Percentiles rank a stretch among this genome's conserved stretches.
These are phyloP conservation scores for Colinus virginianus DNA, from an alignment of 2,113 vertebrate species.

Conservation along the genomic window DNA sequence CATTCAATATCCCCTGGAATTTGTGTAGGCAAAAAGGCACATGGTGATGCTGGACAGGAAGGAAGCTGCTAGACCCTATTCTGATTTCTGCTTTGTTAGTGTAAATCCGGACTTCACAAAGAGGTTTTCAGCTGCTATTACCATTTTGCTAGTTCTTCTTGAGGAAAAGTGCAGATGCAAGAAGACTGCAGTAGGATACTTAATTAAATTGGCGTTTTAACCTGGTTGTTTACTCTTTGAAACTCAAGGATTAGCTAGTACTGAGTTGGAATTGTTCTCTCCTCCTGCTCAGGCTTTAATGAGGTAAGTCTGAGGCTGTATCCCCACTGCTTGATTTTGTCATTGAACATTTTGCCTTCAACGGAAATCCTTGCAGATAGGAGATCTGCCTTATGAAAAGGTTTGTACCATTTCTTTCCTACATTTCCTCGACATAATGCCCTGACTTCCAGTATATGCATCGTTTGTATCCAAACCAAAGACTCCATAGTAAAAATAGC, in stretches of 20 bases:
- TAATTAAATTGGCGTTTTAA: background rate
- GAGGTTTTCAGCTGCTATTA: background rate
- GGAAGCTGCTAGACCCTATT: fast-evolving
- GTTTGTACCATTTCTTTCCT: background rate
- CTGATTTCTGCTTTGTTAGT: background rate
- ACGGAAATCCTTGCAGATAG: background rate
- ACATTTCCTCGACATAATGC: background rate
- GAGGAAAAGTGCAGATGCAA: background rate
- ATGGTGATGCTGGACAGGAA: background rate
- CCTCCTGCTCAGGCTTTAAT: background rate
- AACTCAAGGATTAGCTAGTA: background rate
- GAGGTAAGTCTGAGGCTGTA: background rate
- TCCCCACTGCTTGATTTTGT: background rate
- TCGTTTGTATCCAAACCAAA: background rate
- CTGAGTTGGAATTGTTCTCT: background rate
- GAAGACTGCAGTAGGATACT: background rate
- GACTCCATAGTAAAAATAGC: background rate
- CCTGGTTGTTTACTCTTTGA: background rate
- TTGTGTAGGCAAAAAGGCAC: background rate
- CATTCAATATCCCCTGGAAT: background rate
- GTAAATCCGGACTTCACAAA: background rate
- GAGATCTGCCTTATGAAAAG: background rate
- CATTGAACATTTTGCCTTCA: background rate
- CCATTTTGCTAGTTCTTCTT: background rate
- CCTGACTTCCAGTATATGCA: background rate